Conservation (phyloP, 2,888 invertebrate genomes). For the Noctua pronuba region DNA sequence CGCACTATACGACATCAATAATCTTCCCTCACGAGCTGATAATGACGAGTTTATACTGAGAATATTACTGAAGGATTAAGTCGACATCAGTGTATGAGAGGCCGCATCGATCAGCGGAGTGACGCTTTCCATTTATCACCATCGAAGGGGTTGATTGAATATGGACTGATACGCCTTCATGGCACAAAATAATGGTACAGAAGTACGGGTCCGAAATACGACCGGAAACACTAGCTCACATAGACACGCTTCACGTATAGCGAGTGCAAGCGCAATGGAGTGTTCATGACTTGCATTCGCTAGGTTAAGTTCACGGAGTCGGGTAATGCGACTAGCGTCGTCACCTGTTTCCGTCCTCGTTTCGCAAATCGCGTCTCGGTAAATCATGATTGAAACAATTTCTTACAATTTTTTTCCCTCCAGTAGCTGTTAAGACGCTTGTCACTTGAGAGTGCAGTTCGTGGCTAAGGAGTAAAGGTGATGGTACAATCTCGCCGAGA, state of each 20-base stretch:
- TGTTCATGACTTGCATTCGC: background rate
- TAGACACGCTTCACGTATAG: background rate
- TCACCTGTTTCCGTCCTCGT: background rate
- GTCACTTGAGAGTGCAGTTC: too few relatives aligned
- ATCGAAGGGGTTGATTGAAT: slow-evolving; percentile 85
- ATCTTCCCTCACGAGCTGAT: slow-evolving; percentile 20
- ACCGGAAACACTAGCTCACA: background rate
- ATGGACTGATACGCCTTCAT: slow-evolving; percentile 78
- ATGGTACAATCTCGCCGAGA: background rate
- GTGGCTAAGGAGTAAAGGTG: too few relatives aligned
- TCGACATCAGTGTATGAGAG: slow-evolving; percentile 64
- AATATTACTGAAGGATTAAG: slow-evolving; percentile 63
- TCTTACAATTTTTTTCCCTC: background rate
- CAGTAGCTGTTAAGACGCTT: too few relatives aligned
- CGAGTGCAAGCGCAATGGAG: background rate
- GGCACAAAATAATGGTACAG: slow-evolving; percentile 21
- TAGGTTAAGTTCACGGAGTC: background rate
- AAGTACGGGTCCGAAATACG: background rate
- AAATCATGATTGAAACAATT: background rate
- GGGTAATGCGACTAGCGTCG: background rate
- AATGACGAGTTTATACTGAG: slow-evolving; percentile 50
- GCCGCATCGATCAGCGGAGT: slow-evolving; percentile 79
- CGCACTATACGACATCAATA: slow-evolving; percentile 19
- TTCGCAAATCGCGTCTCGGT: background rate
- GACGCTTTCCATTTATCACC: slow-evolving; percentile 85